Base-by-base conservation (phyloP, 2,888 invertebrate genomes). In the Lepidochitona cinerea region DNA sequence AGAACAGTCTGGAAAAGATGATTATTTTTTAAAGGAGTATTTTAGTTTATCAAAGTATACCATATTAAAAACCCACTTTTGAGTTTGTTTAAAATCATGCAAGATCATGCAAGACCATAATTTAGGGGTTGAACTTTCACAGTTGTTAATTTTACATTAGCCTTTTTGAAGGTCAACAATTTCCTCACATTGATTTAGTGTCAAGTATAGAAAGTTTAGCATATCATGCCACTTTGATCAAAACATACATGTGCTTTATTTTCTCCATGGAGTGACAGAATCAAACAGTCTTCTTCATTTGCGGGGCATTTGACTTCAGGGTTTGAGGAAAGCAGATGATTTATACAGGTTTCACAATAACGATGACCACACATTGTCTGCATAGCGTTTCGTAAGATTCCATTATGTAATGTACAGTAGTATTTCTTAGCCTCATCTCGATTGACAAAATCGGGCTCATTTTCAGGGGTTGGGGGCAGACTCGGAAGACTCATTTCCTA, bases 291-390 rank as follows among this genome's bases (percentile, higher is more conserved):
- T 0, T 83, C 81, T 12, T 84, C 85, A 52, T 77, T 74, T 9
- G 79, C 81, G 18, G 85, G 85, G 65, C 86, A 86, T 0, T 14
- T 12, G 0, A 78, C 76, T 35, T 77, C 75, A 41, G 74, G 77
- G 12, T 53, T 68, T 29, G 54, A 71, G 12, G 71, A 41, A 64
- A 84, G 79, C 33, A 82, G 37, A 0, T 29, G 29, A 0, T 59
- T 37, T 4, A 80, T 70, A 75, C 83, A 83, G 3, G 29, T 26
- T 35, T 80, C 74, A 79, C 84, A 84, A 29, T 82, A 64, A 26
- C 83, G 73, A 72, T 84, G 84, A 2, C 84, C 84, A 75, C 84
- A 84, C 18, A 69, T 68, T 5, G 83, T 82, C 71, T 81, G 80
- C 72, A 83, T 74, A 4, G 83, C 77, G 52, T 80, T 78, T 37